Evolutionary conservation across 2,113 vertebrate species (phyloP), one percentile per base, ranked within the genome.

Genomic region (Oncorhynchus tshawytscha): DNA sequence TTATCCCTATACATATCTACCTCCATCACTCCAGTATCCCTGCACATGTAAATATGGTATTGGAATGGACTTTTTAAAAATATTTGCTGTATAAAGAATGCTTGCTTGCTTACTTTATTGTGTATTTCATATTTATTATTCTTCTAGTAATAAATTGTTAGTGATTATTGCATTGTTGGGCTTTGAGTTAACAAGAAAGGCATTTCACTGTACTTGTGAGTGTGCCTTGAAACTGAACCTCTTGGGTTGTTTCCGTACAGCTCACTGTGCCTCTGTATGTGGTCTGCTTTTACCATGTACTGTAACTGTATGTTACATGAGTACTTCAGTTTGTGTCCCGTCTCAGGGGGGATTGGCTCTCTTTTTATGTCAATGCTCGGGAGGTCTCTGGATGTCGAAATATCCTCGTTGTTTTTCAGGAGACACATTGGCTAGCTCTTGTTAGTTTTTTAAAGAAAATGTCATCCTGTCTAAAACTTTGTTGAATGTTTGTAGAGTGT

Each of bases 401-500:
- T 71, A 81, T 76, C 6, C 8, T 18, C 24, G 62, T 76, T 74
- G 5, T 73, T 74, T 80, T 77, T 78, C 76, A 62, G 81, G 49
- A 79, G 74, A 31, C 34, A 78, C 29, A 64, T 73, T 68, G 39
- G 3, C 18, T 22, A 80, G 8, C 60, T 65, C 51, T 77, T 77
- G 54, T 25, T 59, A 49, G 62, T n/a, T 22, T 74, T 51, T 70
- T 22, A 13, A 75, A 68, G 49, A 16, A 76, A 71, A 73, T 73
- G 70, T 79, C 5, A 64, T 82, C 84, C 73, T 74, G 62, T 78
- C 66, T 76, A 79, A 82, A 83, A 81, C 74, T 60, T 1, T 54
- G 67, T 71, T 72, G 74, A 72, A 70, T 74, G 68, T 68, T 6
- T 82, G 25, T 87, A 89, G 87, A 87, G 5, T 83, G 72, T 81